phyloP scores from a whole-genome alignment of 2,888 invertebrate species.

The Acrobasis repandana region DNA sequence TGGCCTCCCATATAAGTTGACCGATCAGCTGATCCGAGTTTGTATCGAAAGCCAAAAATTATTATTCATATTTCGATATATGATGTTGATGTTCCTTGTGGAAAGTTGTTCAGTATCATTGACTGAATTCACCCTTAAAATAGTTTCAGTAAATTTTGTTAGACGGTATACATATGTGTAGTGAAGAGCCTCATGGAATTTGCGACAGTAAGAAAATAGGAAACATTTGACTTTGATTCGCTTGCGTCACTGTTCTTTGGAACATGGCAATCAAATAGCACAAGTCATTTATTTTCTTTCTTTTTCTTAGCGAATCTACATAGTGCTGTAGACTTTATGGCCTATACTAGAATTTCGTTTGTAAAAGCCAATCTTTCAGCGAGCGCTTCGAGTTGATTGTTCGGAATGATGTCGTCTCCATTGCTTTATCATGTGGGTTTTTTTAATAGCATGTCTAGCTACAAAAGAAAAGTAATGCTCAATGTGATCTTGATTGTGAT shows the following conservation, averaged over 20 bases:
- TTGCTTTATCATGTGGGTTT: constrained; percentile 81
- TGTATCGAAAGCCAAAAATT: too few relatives aligned
- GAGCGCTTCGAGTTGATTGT: constrained; percentile 51
- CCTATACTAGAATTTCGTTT: constrained; percentile 30
- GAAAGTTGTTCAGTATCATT: too few relatives aligned
- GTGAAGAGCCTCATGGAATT: not conserved
- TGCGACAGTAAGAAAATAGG: not conserved
- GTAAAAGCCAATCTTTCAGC: constrained; percentile 38
- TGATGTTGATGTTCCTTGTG: too few relatives aligned
- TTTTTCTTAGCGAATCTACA: not conserved
- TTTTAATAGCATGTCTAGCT: constrained; percentile 77
- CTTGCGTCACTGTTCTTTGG: not conserved
- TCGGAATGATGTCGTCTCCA: constrained; percentile 50
- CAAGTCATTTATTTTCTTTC: not conserved
- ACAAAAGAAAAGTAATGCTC: constrained; percentile 55
- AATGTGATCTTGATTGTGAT: constrained; percentile 33
- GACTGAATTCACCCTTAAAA: too few relatives aligned
- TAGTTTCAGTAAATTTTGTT: too few relatives aligned
- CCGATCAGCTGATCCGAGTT: too few relatives aligned
- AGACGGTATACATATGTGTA: too few relatives aligned
- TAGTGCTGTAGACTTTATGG: not conserved
- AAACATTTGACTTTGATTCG: not conserved
- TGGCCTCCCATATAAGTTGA: too few relatives aligned
- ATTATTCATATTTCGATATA: too few relatives aligned
- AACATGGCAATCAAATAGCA: not conserved